phyloP scores from a whole-genome alignment of 2,113 vertebrate species.

The Labeo catla region DNA sequence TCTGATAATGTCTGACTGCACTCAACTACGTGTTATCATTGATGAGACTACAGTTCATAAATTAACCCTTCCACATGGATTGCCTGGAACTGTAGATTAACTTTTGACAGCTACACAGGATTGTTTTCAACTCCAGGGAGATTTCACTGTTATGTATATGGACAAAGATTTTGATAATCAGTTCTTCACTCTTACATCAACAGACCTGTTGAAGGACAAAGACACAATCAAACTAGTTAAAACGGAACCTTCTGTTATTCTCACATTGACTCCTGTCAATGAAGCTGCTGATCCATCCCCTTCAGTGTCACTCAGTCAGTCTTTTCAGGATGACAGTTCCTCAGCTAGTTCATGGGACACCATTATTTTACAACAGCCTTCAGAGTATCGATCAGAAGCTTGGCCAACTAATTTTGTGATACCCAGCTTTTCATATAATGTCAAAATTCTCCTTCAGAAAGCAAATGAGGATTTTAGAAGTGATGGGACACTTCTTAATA shows the following conservation, averaged over 20 bases:
- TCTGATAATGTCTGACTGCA: slow-evolving; percentile 35
- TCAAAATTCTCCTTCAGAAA: slow-evolving; percentile 47
- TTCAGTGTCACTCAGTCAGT: slow-evolving; percentile 41
- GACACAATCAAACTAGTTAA: slow-evolving; percentile 61
- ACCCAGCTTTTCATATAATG: slow-evolving; percentile 51
- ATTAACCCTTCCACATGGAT: slow-evolving; percentile 51
- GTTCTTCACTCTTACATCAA: slow-evolving; percentile 52
- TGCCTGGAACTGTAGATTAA: slow-evolving; percentile 51
- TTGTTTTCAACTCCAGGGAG: slow-evolving; percentile 55
- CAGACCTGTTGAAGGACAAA: slow-evolving; percentile 51
- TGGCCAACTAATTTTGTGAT: slow-evolving; percentile 55
- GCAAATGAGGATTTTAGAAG: slow-evolving; percentile 50
- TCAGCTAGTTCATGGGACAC: slow-evolving; percentile 49
- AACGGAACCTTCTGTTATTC: slow-evolving; percentile 53
- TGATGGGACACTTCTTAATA: slow-evolving; percentile 46
- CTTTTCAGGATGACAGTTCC: slow-evolving; percentile 51
- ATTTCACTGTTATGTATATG: slow-evolving; percentile 49
- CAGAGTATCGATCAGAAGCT: slow-evolving; percentile 36
- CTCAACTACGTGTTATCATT: slow-evolving; percentile 55
- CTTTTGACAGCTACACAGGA: slow-evolving; percentile 52
- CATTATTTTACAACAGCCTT: slow-evolving; percentile 35
- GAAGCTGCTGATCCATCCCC: slow-evolving; percentile 44
- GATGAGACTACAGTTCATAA: slow-evolving; percentile 55
- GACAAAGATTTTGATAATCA: slow-evolving; percentile 56
- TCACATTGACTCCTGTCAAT: slow-evolving; percentile 53